Evolutionary conservation across 2,797 vertebrate genomes (phyloP).

Genomic region (Triplophysa bombifrons): DNA sequence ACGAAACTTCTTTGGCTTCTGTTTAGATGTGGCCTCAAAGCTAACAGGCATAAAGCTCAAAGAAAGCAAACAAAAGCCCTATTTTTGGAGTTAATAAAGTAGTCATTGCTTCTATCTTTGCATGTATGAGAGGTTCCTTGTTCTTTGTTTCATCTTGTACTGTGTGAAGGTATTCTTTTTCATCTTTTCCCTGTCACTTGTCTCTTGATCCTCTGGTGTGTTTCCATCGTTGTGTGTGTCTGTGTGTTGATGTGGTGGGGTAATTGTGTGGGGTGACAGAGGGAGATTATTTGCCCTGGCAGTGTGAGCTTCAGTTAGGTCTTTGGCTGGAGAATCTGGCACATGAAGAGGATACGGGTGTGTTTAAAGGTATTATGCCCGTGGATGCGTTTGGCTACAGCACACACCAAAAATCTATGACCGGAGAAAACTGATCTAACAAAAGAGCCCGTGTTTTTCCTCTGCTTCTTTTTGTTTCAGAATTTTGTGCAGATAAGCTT

Average conservation of each 20-base stretch:
- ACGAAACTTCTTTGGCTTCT: neutral
- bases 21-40: too few species aligned
- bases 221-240: slow-evolving; percentile 33
- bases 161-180: slow-evolving; percentile 40
- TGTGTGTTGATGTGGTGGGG: slow-evolving; percentile 40
- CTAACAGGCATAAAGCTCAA: neutral
- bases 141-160: slow-evolving; percentile 41
- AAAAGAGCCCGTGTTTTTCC: slow-evolving; percentile 10
- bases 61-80: too few species aligned
- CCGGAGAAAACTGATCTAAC: slow-evolving; percentile 50
- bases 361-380: slow-evolving; percentile 87
- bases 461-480: slow-evolving; percentile 22
- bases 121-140: neutral
- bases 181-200: slow-evolving; percentile 57
- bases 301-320: slow-evolving; percentile 89
- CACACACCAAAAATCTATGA: slow-evolving; percentile 53
- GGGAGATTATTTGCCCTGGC: slow-evolving; percentile 94
- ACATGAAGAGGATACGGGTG: slow-evolving; percentile 90
- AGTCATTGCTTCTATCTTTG: neutral
- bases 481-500: neutral
- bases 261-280: slow-evolving; percentile 79
- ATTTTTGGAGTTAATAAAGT: neutral
- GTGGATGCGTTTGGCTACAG: slow-evolving; percentile 65
- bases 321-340: slow-evolving; percentile 87
- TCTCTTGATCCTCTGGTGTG: slow-evolving; percentile 55